Evolutionary conservation across 2,113 vertebrate genomes (phyloP), one percentile per base, ranked within the genome.

Genomic region (Mionectes macconnelli): DNA sequence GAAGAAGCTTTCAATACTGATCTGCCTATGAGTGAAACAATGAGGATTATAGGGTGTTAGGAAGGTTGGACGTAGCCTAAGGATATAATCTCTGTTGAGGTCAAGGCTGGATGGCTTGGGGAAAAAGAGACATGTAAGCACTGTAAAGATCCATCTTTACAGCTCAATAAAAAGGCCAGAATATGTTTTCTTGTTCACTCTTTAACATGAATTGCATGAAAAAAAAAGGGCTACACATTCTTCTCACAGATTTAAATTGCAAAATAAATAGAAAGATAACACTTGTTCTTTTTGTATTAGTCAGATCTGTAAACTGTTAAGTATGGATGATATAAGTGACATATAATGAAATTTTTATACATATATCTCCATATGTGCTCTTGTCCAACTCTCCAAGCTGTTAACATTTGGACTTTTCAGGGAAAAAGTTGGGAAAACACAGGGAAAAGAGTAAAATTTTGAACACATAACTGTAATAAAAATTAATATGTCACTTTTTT

Each of bases 51-150:
- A 83, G 53, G 35, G 67, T 66, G 53, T 73, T 92, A 86, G 72
- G 47, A 76, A 94, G 87, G 84, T 68, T 94, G 84, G 70, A 95
- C 0, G 2, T 82, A 79, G 78, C 91, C 77, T 85, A 66, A 93
- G 91, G 94, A 72, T 94, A 56, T 85, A 96, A 93, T 89, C 84
- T 91, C 62, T 69, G 37, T 44, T 89, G 90, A 95, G 45, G 91
- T 96, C 77, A 95, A 93, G 89, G 87, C 84, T 95, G 93, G 73
- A 89, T 94, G 67, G 66, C 40, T 95, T 91, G 40, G 20, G 30
- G 62, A 68, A 73, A 95, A 84, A 89, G 22, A 91, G 70, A 69
- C 31, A 45, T 37, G 44, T 79, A 64, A 85, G 57, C 33, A 70
- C 62, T 64, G 79, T 79, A 95, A 89, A 82, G 91, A 87, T 74